Base-by-base conservation (phyloP, 2,888 invertebrate species). In the Hoplodrina ambigua region DNA sequence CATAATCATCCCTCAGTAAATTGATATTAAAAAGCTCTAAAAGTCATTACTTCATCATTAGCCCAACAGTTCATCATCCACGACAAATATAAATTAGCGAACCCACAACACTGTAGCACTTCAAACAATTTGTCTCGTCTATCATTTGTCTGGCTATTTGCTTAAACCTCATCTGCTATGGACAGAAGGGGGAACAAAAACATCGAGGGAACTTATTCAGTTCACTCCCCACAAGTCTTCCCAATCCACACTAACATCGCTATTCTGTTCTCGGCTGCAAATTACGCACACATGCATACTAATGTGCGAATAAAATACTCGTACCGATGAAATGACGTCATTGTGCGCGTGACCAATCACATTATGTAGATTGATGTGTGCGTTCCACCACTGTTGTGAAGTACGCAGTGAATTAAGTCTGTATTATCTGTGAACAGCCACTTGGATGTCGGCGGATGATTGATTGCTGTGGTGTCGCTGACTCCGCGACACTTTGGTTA, bases 71-170 rank as follows among this genome's bases (percentile, higher is more conserved):
- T 65, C 44, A 77, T 80, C 66, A 76, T 53, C 46, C 25, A 65
- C 53, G 69, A 82, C 72, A 80, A 75, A 85, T 82, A 88, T 85
- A 85, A 87, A 87, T 88, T 83, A 85, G 79, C 71, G 80, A 76
- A 69, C 80, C 85, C 85, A 71, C 86, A 86, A 88, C 86, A 88
- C 87, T 89, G 88, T 84, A 86, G 78, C 88, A 83, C 85, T 88
- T 83, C 79, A 85, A 86, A 88, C 89, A 89, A 92, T 93, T 93
- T 92, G 89, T 92, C 92, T 90, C 85, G 87, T 86, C 87, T 83
- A 88, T 92, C 91, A 92, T 92, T 93, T 90, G 92, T 92, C 90
- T 89, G 85, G 85, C 83, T 90, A 91, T 92, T 92, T 90, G 90
- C 89, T 90, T 90, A 87, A 87, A 87, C 78, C 88, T 90, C 90